A percentile compares a stretch with the other conserved stretches of the same genome.
These are phyloP conservation scores for Drosophila ezoana DNA, from an alignment of 2,888 invertebrate species.

Conservation along the genomic window DNA sequence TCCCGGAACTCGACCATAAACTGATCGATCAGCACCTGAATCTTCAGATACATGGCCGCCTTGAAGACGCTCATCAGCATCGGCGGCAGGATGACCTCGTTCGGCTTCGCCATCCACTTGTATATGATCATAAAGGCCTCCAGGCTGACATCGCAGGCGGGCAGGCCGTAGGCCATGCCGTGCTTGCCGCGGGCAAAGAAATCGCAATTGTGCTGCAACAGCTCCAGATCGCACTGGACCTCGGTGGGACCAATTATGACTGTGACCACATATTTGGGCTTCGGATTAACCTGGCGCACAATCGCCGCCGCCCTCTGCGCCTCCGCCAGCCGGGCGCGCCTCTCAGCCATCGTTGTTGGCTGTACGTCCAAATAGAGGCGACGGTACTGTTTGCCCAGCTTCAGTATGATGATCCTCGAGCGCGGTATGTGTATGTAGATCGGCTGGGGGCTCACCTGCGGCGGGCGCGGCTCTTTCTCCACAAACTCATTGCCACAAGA, in stretches of 20 bases:
- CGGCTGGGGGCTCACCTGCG: not conserved
- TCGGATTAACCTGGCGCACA: slow-evolving; percentile 12
- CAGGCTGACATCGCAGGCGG: slow-evolving; percentile 10
- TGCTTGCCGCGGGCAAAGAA: slow-evolving; percentile 18
- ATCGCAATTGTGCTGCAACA: slow-evolving; percentile 12
- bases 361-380: slow-evolving; percentile 2
- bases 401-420: not conserved
- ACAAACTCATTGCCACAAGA: not conserved
- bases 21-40: slow-evolving; percentile 28
- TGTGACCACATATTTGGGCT: slow-evolving; percentile 13
- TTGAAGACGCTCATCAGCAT: slow-evolving; percentile 28
- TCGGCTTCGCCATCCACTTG: slow-evolving; percentile 37
- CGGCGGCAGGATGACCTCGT: slow-evolving; percentile 25
- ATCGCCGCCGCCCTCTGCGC: not conserved
- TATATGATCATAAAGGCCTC: slow-evolving; percentile 31
- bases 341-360: not conserved
- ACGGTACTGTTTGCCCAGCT: not conserved
- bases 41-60: slow-evolving; percentile 30
- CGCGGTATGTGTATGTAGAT: not conserved
- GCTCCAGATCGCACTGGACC: slow-evolving; percentile 33
- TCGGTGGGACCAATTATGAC: slow-evolving; percentile 25
- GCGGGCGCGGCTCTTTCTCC: not conserved
- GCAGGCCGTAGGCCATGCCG: slow-evolving; percentile 29
- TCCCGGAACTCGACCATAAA: slow-evolving; percentile 21
- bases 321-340: not conserved